These are phyloP conservation scores for Scotopteryx bipunctaria DNA, from an alignment of 2,888 invertebrate genomes.

Conservation along the genomic window DNA sequence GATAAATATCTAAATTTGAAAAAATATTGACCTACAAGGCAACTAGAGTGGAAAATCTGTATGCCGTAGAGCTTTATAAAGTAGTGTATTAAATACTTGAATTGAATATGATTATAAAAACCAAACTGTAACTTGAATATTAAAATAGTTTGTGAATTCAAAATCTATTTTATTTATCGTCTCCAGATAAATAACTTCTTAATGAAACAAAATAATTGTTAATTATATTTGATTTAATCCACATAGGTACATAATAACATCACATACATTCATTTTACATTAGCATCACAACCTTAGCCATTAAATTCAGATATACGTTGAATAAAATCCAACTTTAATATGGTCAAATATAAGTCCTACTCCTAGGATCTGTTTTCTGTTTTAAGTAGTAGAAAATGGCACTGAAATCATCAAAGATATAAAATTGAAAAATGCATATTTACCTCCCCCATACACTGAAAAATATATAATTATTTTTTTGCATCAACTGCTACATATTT, in stretches of 20 bases:
- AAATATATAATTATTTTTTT: background rate
- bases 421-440: constrained; percentile 10
- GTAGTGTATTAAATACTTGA: constrained; percentile 23
- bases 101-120: constrained; percentile 30
- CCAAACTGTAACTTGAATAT: constrained; percentile 24
- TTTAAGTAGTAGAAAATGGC: constrained; percentile 12
- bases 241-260: background rate
- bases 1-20: constrained; percentile 1
- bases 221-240: background rate
- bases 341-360: background rate
- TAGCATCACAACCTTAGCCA: constrained; percentile 22
- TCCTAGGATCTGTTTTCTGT: background rate
- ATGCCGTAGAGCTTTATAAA: constrained; percentile 26
- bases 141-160: constrained; percentile 29
- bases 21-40: background rate
- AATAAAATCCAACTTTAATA: background rate
- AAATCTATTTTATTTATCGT: background rate
- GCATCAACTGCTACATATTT: background rate
- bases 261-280: constrained; percentile 11
- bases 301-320: constrained; percentile 4
- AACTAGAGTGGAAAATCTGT: background rate
- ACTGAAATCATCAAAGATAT: constrained; percentile 3
- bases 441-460: background rate
- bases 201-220: background rate
- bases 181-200: background rate